Evolutionary conservation across 2,113 vertebrate genomes (phyloP), one percentile per base, ranked within the genome.

Genomic region (Dolichallabes microphthalmus): DNA sequence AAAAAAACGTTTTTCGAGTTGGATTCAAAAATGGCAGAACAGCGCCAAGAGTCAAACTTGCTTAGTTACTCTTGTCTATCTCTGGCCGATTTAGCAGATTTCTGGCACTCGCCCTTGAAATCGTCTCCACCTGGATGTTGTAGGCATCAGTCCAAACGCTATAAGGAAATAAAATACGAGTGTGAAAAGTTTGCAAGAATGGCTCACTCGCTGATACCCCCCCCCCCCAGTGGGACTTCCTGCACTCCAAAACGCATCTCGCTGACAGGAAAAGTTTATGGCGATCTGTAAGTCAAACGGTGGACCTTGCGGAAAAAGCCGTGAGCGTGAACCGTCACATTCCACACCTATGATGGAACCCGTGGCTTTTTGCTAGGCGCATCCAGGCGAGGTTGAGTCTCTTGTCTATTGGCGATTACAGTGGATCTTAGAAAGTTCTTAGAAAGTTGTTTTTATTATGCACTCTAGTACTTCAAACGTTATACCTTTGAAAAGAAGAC

Each of bases 91-190:
- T 52, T 73, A 84, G 76, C 73, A 82, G 63, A 88, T 89, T 87
- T 89, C 75, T 88, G 86, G 77, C 71, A 11, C 74, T 89, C 69
- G 80, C 76, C 82, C 82, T 88, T 86, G 87, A 91, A 90, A 90
- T 87, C 79, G 87, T 89, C 83, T 90, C 89, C 90, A 92, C 91
- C 90, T 91, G 89, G 89, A 85, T 83, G 84, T 85, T 86, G 88
- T 83, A 85, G 87, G 86, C 84, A 6, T 14, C 60, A 50, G 64
- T 85, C 90, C 89, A 91, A 91, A 87, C 76, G 88, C 86, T 85
- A 90, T 88, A 91, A 88, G 88, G 88, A 89, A 86, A 89, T 91
- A 88, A 89, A 90, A 90, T 87, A 85, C 66, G 69, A 79, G 85
- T 71, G 73, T 87, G 87, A 82, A 86, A 89, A 85, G 77, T 64